phyloP scores from a whole-genome alignment of 2,888 invertebrate genomes.

The Limenitis camilla region DNA sequence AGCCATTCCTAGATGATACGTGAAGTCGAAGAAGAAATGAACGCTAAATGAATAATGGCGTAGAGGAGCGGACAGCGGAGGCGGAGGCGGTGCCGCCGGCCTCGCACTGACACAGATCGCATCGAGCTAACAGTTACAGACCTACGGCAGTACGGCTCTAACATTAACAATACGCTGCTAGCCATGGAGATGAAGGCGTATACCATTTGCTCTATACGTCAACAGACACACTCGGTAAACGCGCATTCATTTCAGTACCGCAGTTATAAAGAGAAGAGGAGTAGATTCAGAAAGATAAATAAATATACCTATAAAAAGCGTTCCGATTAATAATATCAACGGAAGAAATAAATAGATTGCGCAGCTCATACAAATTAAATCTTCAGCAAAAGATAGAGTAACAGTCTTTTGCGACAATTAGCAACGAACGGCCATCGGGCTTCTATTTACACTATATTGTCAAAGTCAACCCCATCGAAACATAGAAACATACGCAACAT shows the following conservation, averaged over 20 bases:
- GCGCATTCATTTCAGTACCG: constrained; percentile 71
- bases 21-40: constrained; percentile 55
- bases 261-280: constrained; percentile 67
- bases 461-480: constrained; percentile 72
- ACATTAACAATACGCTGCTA: constrained; percentile 69
- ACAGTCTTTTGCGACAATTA: constrained; percentile 74
- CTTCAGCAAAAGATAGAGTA: constrained; percentile 72
- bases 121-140: constrained; percentile 66
- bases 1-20: constrained; percentile 71
- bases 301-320: constrained; percentile 74
- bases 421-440: constrained; percentile 75
- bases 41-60: constrained; percentile 45
- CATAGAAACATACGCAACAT: constrained; percentile 75
- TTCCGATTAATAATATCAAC: constrained; percentile 64
- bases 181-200: constrained; percentile 70
- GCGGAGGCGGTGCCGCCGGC: constrained; percentile 40
- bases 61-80: constrained; percentile 50
- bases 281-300: constrained; percentile 71
- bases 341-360: constrained; percentile 74
- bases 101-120: constrained; percentile 62
- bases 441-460: constrained; percentile 71
- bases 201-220: constrained; percentile 66
- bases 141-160: constrained; percentile 67
- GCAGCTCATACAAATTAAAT: constrained; percentile 75
- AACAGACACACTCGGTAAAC: constrained; percentile 65